These are phyloP conservation scores for Zonotrichia albicollis DNA, from an alignment of 2,797 vertebrate genomes.

Conservation along the genomic window DNA sequence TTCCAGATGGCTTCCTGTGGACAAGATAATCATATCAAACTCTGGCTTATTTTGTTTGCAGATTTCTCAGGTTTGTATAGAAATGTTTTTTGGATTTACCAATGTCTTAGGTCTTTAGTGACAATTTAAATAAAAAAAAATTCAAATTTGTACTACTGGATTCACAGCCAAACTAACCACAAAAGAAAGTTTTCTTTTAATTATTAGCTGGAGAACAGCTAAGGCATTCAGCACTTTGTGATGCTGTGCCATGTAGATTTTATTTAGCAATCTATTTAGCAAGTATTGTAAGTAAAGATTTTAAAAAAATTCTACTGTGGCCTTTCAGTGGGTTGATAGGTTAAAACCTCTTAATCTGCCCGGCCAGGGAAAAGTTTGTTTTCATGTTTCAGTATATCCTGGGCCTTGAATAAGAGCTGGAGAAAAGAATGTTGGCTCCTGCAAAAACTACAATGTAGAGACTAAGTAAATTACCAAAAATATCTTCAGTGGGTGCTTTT, in stretches of 20 bases:
- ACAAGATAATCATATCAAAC: conserved; percentile 86
- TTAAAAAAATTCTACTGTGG: neutral
- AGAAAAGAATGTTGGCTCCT: neutral
- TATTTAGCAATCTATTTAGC: neutral
- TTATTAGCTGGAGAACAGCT: neutral
- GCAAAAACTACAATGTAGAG: neutral
- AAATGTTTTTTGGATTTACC: neutral
- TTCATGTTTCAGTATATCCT: neutral
- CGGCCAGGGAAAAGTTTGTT: neutral
- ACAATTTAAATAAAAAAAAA: neutral
- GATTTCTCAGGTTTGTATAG: conserved; percentile 78
- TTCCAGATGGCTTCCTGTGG: conserved; percentile 88
- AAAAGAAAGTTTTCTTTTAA: neutral
- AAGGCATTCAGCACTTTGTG: neutral
- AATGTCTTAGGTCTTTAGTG: neutral
- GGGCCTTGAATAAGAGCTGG: neutral
- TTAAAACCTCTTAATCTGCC: neutral
- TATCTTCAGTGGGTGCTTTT: neutral
- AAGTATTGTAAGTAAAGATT: neutral
- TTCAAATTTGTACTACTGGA: neutral
- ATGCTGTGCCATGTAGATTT: neutral
- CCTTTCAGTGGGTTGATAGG: neutral
- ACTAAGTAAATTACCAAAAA: neutral
- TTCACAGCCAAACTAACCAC: neutral
- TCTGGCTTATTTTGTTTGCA: conserved; percentile 83